Evolutionary conservation across 1,140 invertebrate species (phyloP).

Genomic region (Drosophila aff.): DNA sequence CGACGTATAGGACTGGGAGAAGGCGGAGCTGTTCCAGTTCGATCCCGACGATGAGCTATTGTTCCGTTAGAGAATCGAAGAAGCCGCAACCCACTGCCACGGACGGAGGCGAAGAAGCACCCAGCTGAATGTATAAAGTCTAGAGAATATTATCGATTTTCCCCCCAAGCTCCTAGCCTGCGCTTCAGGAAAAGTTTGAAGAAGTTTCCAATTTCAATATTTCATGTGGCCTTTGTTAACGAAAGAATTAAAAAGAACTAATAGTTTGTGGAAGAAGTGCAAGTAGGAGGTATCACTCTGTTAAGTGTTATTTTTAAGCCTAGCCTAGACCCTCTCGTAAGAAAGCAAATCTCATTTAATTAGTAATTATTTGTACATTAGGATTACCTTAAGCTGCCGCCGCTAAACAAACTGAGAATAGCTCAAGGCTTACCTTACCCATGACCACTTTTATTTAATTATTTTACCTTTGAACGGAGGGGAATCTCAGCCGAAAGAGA

Average conservation of each 20-base stretch:
- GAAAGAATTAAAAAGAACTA: conserved; percentile 20
- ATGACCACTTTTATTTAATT: conserved; percentile 25
- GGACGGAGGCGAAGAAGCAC: conserved; percentile 13
- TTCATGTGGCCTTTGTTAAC: conserved; percentile 79
- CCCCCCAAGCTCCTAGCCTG: neutral
- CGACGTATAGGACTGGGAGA: conserved; percentile 85
- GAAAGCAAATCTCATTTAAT: conserved; percentile 57
- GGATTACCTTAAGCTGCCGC: conserved; percentile 26
- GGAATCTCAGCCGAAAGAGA: conserved; percentile 48
- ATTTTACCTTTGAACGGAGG: conserved; percentile 35
- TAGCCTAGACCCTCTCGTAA: conserved; percentile 39
- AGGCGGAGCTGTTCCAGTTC: conserved; percentile 75
- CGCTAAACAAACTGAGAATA: conserved; percentile 36
- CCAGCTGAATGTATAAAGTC: conserved; percentile 47
- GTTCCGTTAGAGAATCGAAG: conserved; percentile 50
- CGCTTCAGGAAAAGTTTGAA: conserved; percentile 35
- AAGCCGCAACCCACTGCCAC: conserved; percentile 30
- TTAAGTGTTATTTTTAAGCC: conserved; percentile 58
- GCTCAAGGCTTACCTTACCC: conserved; percentile 15
- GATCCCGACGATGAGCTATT: conserved; percentile 75
- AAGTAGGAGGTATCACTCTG: conserved; percentile 20
- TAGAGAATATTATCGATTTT: conserved; percentile 42
- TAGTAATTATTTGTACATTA: conserved; percentile 56
- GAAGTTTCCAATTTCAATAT: conserved; percentile 74
- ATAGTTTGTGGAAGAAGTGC: conserved; percentile 14